Percentiles rank a stretch among this genome's conserved stretches.
These are phyloP conservation scores for Athalia cordata DNA, from an alignment of 2,888 invertebrate genomes.

Conservation along the genomic window DNA sequence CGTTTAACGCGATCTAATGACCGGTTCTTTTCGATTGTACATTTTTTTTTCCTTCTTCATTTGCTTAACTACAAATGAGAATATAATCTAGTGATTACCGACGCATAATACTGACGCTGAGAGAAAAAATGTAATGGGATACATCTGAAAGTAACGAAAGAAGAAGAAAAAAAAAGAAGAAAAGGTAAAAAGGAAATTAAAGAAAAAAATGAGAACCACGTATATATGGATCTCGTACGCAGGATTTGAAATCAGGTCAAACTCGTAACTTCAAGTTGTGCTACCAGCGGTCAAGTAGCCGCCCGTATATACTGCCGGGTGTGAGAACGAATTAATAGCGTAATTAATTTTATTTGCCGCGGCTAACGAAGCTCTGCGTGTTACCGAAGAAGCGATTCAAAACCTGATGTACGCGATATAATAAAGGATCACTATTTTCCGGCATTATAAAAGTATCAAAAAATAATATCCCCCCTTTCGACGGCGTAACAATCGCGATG, in stretches of 20 bases:
- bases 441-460: not conserved
- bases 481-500: not conserved
- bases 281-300: conserved; percentile 24
- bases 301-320: conserved; percentile 6
- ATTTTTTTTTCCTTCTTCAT: too few relatives aligned
- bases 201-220: not conserved
- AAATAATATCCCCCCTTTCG: not conserved
- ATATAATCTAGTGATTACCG: too few relatives aligned
- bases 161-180: not conserved
- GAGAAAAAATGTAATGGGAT: too few relatives aligned
- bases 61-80: too few relatives aligned
- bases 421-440: not conserved
- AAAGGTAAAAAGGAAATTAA: not conserved
- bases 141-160: not conserved
- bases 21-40: not conserved
- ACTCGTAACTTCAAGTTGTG: conserved; percentile 33
- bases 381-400: conserved; percentile 12
- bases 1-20: not conserved
- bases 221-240: not conserved
- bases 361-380: conserved; percentile 37
- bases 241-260: conserved; percentile 38
- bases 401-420: not conserved
- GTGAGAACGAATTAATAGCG: conserved; percentile 41
- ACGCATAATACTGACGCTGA: too few relatives aligned
- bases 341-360: conserved; percentile 42